Conservation (phyloP, 2,888 invertebrate genomes). For the Gordius sp. region DNA sequence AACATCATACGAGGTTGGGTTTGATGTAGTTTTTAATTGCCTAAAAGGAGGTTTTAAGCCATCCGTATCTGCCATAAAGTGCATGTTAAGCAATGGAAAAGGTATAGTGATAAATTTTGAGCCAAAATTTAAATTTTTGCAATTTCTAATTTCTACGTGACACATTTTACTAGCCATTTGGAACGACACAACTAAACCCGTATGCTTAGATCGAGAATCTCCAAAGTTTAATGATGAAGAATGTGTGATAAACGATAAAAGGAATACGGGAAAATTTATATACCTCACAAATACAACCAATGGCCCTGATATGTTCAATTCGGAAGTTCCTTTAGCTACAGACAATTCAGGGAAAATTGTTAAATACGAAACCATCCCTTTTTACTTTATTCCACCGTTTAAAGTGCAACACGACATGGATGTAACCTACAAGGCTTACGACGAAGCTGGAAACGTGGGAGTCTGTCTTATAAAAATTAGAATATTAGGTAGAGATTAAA, state of each 20-base stretch:
- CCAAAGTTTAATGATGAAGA: neutral
- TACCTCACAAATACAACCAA: neutral
- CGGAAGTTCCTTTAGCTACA: conserved; percentile 28
- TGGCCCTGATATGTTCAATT: neutral
- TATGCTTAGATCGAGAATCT: neutral
- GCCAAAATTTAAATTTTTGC: neutral
- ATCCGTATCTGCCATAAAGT: conserved; percentile 66
- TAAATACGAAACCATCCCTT: conserved; percentile 63
- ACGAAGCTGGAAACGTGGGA: conserved; percentile 84
- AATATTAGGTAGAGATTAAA: conserved; percentile 28
- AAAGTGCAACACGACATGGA: conserved; percentile 40
- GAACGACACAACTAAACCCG: neutral
- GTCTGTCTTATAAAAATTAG: conserved; percentile 79
- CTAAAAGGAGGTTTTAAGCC: conserved; percentile 67
- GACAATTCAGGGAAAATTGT: conserved; percentile 80
- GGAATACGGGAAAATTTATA: too few species aligned
- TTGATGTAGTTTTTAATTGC: conserved; percentile 66
- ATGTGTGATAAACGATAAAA: too few species aligned
- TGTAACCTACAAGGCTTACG: conserved; percentile 78
- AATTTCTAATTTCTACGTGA: neutral
- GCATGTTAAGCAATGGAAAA: conserved; percentile 41
- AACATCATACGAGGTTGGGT: conserved; percentile 40
- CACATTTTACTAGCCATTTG: neutral
- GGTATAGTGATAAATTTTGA: conserved; percentile 17
- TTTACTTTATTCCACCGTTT: conserved; percentile 41